Conservation (phyloP, 2,113 vertebrate species). For the Phrynocephalus versicolor region DNA sequence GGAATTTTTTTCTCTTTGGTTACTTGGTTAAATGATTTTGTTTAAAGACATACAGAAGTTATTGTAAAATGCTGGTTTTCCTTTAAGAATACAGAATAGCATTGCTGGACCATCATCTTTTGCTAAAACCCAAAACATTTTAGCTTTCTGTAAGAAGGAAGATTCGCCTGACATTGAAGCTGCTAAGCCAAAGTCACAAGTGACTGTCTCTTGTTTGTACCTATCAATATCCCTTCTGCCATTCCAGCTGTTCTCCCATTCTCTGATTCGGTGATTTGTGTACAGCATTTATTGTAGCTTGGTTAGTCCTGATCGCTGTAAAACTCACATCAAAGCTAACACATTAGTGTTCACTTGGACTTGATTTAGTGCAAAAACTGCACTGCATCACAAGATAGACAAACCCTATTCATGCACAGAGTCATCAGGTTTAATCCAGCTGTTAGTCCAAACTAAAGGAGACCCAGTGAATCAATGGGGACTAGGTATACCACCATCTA, state of each 20-base stretch:
- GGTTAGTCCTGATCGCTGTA: background rate
- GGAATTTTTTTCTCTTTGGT: background rate
- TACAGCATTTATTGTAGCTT: background rate
- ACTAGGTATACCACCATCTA: no score
- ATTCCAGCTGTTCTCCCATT: background rate
- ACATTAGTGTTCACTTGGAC: background rate
- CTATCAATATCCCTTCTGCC: background rate
- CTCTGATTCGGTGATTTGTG: background rate
- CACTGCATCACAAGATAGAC: background rate
- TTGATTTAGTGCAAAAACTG: background rate
- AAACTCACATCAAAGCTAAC: background rate
- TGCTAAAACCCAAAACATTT: no score
- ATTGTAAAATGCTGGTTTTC: no score
- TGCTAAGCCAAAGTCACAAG: no score
- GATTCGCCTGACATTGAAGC: no score
- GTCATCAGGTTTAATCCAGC: no score
- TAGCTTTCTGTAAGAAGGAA: no score
- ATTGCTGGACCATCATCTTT: no score
- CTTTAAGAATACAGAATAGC: no score
- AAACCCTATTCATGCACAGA: no score
- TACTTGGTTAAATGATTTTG: background rate
- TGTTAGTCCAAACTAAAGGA: no score
- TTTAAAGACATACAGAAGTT: background rate
- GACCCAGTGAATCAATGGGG: no score
- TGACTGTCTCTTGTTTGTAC: background rate